These are phyloP conservation scores for Odobenus rosmarus DNA, from an alignment of 2,113 vertebrate species.

Conservation along the genomic window DNA sequence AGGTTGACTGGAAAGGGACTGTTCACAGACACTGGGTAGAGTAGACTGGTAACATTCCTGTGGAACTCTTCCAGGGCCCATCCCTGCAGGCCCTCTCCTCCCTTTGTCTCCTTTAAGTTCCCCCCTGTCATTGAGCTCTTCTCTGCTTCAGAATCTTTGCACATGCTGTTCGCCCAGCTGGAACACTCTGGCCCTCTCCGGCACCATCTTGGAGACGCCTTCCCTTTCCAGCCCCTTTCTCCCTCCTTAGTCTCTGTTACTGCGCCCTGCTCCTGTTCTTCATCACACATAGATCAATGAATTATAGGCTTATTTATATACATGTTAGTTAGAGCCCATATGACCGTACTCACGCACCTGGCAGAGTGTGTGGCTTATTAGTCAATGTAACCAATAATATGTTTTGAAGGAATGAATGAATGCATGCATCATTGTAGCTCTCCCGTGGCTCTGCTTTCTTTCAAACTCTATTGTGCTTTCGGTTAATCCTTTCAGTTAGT, in stretches of 20 bases:
- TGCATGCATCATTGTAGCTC: not conserved
- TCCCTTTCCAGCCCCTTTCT: not conserved
- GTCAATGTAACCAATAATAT: not conserved
- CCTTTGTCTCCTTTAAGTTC: not conserved
- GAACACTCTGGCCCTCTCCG: not conserved
- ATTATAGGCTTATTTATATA: not conserved
- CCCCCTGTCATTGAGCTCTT: not conserved
- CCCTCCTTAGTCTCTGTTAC: not conserved
- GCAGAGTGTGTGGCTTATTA: not conserved
- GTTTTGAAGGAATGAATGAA: not conserved
- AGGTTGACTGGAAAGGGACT: not conserved
- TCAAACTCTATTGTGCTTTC: not conserved
- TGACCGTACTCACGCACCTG: not conserved
- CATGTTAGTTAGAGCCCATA: not conserved
- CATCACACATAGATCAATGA: not conserved
- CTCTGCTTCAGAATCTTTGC: not conserved
- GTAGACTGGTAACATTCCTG: not conserved
- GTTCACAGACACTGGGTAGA: not conserved
- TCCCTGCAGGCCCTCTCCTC: not conserved
- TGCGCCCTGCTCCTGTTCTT: not conserved
- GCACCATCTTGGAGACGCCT: not conserved
- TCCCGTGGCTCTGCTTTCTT: not conserved
- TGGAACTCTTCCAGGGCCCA: not conserved
- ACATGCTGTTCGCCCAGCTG: not conserved
- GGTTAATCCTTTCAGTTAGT: not conserved